Evolutionary conservation across 2,113 vertebrate genomes (phyloP), one percentile per base, ranked within the genome.

Genomic region (Pipra filicauda): DNA sequence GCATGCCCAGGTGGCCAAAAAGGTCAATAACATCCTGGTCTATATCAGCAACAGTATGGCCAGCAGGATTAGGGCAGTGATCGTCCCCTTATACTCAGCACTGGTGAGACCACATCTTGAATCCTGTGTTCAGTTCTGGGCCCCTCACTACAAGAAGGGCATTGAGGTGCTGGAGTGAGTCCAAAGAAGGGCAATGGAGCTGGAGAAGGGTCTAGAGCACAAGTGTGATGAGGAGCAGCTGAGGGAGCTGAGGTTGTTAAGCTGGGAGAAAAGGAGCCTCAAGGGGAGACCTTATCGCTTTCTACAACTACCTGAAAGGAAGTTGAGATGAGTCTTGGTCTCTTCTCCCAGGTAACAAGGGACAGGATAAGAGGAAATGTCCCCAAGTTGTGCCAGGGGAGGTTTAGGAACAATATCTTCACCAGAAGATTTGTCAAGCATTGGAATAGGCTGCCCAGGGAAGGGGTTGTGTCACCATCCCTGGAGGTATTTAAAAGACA

Each of bases 401-500:
- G 26, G 15, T 22, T 55, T 41, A 65, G 43, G 54, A 43, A 67
- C 67, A 20, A 28, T 4, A 33, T 61, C 5, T 69, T 74, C 54
- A 86, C 22, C 51, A 30, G 14, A 67, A 62, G 12, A 66, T 12
- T 8, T 54, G 30, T 48, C 61, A 74, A 74, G 30, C n/a, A 41
- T 3, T 67, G 41, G 61, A 74, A 48, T 15, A 43, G 28, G 31
- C 12, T 67, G 67, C 21, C n/a, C 70, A 14, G n/a, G 11, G 4
- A 91, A 66, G 21, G 13, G 9, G 52, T 1, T 35, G 61, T 41
- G 46, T 35, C 26, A 31, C 8, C n/a, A 59, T 4, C 10, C 18
- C 41, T 15, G 18, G 11, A 3, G 1, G 13, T 9, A 74, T 33
- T 74, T 49, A 69, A 48, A 73, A 69, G 39, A 48, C 0, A 0